phyloP scores from a whole-genome alignment of 2,888 invertebrate genomes.

The Elgonia sp. region DNA sequence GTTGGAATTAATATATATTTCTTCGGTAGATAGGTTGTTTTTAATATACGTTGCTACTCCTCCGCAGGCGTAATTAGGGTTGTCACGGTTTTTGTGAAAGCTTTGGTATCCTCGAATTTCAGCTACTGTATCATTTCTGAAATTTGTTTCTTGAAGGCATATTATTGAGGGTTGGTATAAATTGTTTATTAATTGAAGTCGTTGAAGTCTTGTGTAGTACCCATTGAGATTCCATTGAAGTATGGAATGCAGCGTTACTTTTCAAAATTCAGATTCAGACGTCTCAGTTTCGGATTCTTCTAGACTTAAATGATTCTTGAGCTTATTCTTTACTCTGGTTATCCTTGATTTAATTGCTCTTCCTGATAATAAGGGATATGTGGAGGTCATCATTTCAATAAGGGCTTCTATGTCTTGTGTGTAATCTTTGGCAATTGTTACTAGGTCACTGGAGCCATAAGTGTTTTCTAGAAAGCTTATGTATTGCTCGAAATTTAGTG shows the following conservation, averaged over 20 bases:
- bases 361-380: not conserved
- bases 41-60: conserved; percentile 59
- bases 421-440: conserved; percentile 11
- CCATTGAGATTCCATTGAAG: conserved; percentile 77
- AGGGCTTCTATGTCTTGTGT: not conserved
- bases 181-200: conserved; percentile 59
- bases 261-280: not conserved
- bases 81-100: conserved; percentile 55
- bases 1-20: not conserved
- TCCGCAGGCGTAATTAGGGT: conserved; percentile 48
- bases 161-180: conserved; percentile 54
- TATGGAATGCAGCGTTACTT: not conserved
- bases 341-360: conserved; percentile 9
- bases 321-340: conserved; percentile 3
- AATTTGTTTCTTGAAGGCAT: conserved; percentile 77
- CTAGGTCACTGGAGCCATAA: not conserved
- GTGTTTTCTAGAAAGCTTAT: conserved; percentile 29
- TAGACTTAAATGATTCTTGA: not conserved
- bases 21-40: too few species aligned
- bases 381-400: not conserved
- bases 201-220: conserved; percentile 56
- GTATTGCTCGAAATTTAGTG: conserved; percentile 17
- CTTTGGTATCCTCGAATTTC: conserved; percentile 52
- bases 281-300: not conserved
- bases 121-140: conserved; percentile 50